Base-by-base conservation (phyloP, 1,140 invertebrate genomes). In the Prorops nasuta region DNA sequence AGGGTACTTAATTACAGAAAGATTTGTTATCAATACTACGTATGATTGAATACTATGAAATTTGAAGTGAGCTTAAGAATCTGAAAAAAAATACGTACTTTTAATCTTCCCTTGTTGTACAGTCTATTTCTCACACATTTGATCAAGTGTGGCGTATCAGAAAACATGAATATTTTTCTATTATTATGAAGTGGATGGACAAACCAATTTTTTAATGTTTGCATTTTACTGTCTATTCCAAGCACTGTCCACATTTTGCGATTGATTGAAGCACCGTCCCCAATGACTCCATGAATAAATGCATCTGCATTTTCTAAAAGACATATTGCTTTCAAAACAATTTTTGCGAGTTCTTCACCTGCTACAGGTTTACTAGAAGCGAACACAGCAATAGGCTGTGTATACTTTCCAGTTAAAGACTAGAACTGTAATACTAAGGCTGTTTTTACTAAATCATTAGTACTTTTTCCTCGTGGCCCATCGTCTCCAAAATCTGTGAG, bases 361-460 rank as follows among this genome's bases (percentile, higher is more conserved):
- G 41, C 24, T 15, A 42, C 40, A 15, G 51, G 21, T 12, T 45
- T 45, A 31, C 36, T 49, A 1, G 42, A 49, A 17, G 51, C 55
- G 16, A 58, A 51, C 20, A 54, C 51, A 12, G 45, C 51, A 39
- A 58, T 40, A 18, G 55, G 51, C 24, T 58, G 51, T 18, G 36
- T 15, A 21, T 45, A 58, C n/a, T 28, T 34, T 16, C 44, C 54
- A 38, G 28, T 38, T 3, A 57, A 35, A 8, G 56, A 17, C 8
- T 57, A 47, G 20, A 54, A 54, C 58, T n/a, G n/a, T n/a, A n/a
- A n/a, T n/a, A n/a, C n/a, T n/a, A n/a, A n/a, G n/a, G n/a, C n/a
- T n/a, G n/a, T 57, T 57, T 9, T 35, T 19, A 43, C 51, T 24
- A 46, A 50, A 17, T 48, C 32, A 1, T 17, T 45, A 1, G 45